Evolutionary conservation across 2,888 invertebrate genomes (phyloP).

Genomic region (Cephus runcator): DNA sequence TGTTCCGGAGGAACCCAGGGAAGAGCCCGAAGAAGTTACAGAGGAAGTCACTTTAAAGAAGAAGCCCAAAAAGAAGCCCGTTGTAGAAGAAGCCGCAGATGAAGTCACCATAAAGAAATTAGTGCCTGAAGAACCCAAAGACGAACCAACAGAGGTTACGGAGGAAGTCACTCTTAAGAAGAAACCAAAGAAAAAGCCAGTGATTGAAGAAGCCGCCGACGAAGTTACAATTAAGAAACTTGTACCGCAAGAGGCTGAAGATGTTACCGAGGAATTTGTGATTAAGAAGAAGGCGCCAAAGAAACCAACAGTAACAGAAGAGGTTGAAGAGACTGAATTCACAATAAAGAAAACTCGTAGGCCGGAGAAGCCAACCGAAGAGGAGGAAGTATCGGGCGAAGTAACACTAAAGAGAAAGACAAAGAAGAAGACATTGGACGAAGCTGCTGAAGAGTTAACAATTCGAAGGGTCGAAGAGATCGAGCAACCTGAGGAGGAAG

Average conservation of each 20-base stretch:
- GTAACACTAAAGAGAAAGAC: conserved; percentile 65
- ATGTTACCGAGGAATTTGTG: conserved; percentile 26
- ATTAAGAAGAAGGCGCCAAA: conserved; percentile 34
- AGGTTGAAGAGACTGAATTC: conserved; percentile 43
- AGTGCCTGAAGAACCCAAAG: conserved; percentile 36
- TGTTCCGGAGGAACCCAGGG: conserved; percentile 38
- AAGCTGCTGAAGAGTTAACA: conserved; percentile 48
- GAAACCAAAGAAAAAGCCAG: conserved; percentile 38
- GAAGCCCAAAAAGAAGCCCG: conserved; percentile 42
- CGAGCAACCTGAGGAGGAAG: conserved; percentile 44
- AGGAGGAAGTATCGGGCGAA: conserved; percentile 61
- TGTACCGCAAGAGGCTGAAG: conserved; percentile 35
- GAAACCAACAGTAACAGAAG: conserved; percentile 31
- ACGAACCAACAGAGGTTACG: conserved; percentile 46
- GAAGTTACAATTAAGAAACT: conserved; percentile 55
- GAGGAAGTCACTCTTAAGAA: conserved; percentile 29
- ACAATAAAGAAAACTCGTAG: conserved; percentile 48
- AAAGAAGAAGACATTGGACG: conserved; percentile 41
- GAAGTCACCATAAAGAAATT: conserved; percentile 42
- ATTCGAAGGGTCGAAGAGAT: conserved; percentile 39
- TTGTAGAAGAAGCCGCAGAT: conserved; percentile 39
- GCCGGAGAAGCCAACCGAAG: conserved; percentile 43
- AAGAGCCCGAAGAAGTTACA: conserved; percentile 40
- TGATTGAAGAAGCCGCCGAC: conserved; percentile 49
- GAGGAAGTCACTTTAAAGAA: conserved; percentile 47